Conservation (phyloP, 2,113 vertebrate genomes). For the Pseudorectes ferrugineus region DNA sequence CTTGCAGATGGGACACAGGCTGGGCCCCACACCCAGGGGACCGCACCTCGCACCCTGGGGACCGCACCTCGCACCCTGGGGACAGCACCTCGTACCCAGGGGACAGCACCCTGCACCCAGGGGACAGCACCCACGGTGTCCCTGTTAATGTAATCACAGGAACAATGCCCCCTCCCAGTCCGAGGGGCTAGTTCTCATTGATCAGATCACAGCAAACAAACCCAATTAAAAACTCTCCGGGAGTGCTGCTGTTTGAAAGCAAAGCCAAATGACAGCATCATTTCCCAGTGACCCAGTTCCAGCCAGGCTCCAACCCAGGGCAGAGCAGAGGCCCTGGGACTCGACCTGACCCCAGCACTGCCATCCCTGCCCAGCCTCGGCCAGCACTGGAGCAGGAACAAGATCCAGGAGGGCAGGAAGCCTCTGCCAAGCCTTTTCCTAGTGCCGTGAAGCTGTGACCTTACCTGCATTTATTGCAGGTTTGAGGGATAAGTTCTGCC, state of each 20-base stretch:
- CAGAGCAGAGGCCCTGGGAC: neutral
- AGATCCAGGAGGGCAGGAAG: neutral
- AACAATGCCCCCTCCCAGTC: neutral
- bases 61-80: no score
- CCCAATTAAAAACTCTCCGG: rapidly evolving
- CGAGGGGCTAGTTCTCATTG: rapidly evolving
- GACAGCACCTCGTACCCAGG: neutral
- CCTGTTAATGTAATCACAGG: rapidly evolving
- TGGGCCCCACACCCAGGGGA: no score
- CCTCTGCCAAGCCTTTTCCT: neutral
- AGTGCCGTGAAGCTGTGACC: neutral
- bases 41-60: no score
- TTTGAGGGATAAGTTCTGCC: neutral
- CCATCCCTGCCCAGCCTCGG: neutral
- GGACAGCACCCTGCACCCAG: neutral
- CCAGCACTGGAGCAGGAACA: neutral
- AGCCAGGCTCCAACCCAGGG: neutral
- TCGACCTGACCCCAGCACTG: neutral
- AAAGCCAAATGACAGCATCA: neutral
- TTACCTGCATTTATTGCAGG: neutral
- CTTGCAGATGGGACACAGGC: no score
- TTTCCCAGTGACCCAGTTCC: neutral
- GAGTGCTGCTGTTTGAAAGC: neutral
- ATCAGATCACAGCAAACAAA: neutral
- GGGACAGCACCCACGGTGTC: neutral